These are phyloP conservation scores for Chaetogeoica ovagalla DNA, from an alignment of 2,888 invertebrate species.

Conservation along the genomic window DNA sequence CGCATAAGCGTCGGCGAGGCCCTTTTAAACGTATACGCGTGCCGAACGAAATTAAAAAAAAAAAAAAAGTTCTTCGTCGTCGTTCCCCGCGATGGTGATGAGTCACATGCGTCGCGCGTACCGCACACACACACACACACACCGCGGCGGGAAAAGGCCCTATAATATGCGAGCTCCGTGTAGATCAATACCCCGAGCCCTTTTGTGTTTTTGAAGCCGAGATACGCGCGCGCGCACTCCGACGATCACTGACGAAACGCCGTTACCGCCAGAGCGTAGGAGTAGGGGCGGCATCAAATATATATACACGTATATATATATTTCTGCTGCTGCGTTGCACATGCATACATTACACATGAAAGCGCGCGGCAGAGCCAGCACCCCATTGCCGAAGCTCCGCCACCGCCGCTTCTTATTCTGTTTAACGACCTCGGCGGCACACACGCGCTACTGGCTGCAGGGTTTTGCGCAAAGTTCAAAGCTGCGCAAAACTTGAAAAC, in stretches of 20 bases:
- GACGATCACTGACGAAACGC: neutral
- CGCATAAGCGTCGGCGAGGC: neutral
- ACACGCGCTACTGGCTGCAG: neutral
- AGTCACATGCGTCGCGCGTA: slow-evolving; percentile 10
- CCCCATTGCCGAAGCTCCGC: too few relatives aligned
- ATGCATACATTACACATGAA: neutral
- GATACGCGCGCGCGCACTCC: neutral
- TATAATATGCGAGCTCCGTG: neutral
- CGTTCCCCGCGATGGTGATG: slow-evolving; percentile 15
- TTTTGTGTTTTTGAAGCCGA: slow-evolving; percentile 24
- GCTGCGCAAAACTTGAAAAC: too few relatives aligned
- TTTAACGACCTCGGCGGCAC: too few relatives aligned
- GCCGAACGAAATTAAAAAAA: neutral
- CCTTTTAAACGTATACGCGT: neutral
- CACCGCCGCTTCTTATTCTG: too few relatives aligned
- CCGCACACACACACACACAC: too few relatives aligned
- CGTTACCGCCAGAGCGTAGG: neutral
- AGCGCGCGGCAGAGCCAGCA: neutral
- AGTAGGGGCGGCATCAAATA: neutral
- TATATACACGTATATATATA: too few relatives aligned
- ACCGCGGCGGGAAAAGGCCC: neutral
- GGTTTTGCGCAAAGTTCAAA: too few relatives aligned
- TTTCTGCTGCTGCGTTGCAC: too few relatives aligned
- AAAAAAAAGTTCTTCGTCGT: slow-evolving; percentile 14
- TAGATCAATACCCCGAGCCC: slow-evolving; percentile 36